A percentile compares a stretch with the other conserved stretches of the same genome.
Evolutionary conservation across 2,888 invertebrate genomes (phyloP).

Genomic region (Bugula neritina): DNA sequence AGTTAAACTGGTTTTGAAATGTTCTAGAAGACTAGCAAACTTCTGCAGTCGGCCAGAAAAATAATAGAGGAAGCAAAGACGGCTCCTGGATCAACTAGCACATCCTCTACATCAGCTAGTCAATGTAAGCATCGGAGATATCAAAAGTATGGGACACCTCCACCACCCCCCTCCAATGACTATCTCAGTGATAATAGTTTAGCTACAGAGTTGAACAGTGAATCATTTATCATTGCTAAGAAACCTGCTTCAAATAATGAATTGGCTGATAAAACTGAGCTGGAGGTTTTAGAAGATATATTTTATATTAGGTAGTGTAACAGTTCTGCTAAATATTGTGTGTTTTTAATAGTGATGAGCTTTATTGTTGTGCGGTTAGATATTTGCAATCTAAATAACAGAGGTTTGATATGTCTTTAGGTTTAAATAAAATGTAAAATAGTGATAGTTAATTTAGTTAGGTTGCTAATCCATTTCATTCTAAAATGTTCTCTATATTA

Average conservation of each 20-base stretch:
- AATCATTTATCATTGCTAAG: background rate
- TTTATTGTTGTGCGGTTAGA: too few species aligned
- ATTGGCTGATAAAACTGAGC: slow-evolving; percentile 8
- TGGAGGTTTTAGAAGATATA: slow-evolving; percentile 3
- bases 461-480: too few species aligned
- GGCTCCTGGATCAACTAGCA: background rate
- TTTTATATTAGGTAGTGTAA: slow-evolving; percentile 14
- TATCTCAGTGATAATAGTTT: background rate
- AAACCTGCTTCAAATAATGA: background rate
- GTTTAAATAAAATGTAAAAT: too few species aligned
- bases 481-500: too few species aligned
- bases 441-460: too few species aligned
- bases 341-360: too few species aligned
- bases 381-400: too few species aligned
- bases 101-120: background rate
- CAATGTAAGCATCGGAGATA: background rate
- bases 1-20: too few species aligned
- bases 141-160: background rate
- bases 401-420: too few species aligned
- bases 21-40: slow-evolving; percentile 7
- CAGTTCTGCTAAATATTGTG: too few species aligned
- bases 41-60: slow-evolving; percentile 11
- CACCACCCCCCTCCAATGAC: background rate
- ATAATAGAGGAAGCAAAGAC: slow-evolving; percentile 1
- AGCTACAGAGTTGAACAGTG: slow-evolving; percentile 12